Evolutionary conservation across 2,888 invertebrate species (phyloP).

Genomic region (Zonitis immaculata): DNA sequence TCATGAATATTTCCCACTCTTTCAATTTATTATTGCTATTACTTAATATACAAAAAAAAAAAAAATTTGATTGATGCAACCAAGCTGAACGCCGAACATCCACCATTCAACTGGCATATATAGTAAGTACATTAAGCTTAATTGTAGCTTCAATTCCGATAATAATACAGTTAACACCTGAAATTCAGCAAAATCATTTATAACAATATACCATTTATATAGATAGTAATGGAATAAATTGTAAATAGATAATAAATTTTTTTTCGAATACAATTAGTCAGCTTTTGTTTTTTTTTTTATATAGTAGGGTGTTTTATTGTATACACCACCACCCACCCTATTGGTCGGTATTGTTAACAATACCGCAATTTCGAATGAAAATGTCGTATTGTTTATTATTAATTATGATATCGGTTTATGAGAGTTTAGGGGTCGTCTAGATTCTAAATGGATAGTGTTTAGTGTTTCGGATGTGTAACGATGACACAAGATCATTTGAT

Average conservation of each 20-base stretch:
- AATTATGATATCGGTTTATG: slow-evolving; percentile 42
- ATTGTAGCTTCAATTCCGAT: slow-evolving; percentile 2
- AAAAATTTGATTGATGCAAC: background rate
- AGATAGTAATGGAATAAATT: too few species aligned
- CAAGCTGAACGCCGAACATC: background rate
- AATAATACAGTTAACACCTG: slow-evolving; percentile 4
- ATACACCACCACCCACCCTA: slow-evolving; percentile 2
- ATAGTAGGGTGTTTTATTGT: too few species aligned
- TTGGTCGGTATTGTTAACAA: slow-evolving; percentile 29
- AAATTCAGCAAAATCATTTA: background rate
- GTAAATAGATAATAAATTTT: too few species aligned
- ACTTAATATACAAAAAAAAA: background rate
- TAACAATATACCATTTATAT: too few species aligned
- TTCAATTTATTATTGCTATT: too few species aligned
- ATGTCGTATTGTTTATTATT: slow-evolving; percentile 44
- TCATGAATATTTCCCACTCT: background rate
- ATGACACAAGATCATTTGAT: slow-evolving; percentile 32
- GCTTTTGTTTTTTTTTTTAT: too few species aligned
- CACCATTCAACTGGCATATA: slow-evolving; percentile 1
- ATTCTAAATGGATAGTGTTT: slow-evolving; percentile 32
- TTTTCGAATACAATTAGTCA: too few species aligned
- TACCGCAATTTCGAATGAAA: slow-evolving; percentile 39
- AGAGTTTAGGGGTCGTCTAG: slow-evolving; percentile 27
- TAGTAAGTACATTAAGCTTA: slow-evolving; percentile 3
- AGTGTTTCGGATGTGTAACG: slow-evolving; percentile 26